Percentiles rank a stretch among this genome's conserved stretches.
Conservation (phyloP, 2,113 vertebrate genomes). For the Orcinus orca region DNA sequence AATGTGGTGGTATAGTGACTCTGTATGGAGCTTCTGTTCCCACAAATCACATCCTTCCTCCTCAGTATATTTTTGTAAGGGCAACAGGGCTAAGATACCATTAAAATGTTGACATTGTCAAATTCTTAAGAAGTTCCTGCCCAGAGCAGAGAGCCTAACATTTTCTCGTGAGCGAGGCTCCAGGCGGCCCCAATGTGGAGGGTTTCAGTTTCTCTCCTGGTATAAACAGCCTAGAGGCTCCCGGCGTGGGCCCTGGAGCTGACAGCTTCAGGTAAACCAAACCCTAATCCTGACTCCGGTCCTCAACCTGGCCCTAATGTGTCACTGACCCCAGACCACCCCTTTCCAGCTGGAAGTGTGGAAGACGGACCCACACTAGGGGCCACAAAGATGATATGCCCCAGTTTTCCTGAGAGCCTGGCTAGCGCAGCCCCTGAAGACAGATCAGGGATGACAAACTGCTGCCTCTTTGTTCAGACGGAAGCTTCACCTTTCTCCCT, state of each 20-base stretch:
- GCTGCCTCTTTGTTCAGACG: neutral
- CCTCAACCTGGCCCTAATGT: neutral
- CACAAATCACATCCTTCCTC: conserved; percentile 26
- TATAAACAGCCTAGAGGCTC: neutral
- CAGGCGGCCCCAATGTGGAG: rapidly evolving
- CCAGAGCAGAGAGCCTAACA: neutral
- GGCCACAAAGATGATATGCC: neutral
- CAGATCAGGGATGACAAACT: neutral
- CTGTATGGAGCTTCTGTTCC: conserved; percentile 24
- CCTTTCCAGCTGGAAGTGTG: rapidly evolving
- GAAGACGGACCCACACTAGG: neutral
- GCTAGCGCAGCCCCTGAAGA: neutral
- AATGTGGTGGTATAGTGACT: neutral
- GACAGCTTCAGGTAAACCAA: neutral
- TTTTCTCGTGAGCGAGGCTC: neutral
- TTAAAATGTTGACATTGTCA: conserved; percentile 54
- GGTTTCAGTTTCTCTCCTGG: neutral
- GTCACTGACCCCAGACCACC: neutral
- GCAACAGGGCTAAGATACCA: conserved; percentile 19
- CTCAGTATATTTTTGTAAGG: conserved; percentile 43
- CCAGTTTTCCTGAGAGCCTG: conserved; percentile 34
- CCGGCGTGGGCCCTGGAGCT: neutral
- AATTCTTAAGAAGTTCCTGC: conserved; percentile 36
- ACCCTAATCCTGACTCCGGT: neutral
- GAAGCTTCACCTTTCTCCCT: neutral